Percentiles rank a stretch among this genome's conserved stretches.
Evolutionary conservation across 2,888 invertebrate species (phyloP).

Genomic region (Diarsia brunnea): DNA sequence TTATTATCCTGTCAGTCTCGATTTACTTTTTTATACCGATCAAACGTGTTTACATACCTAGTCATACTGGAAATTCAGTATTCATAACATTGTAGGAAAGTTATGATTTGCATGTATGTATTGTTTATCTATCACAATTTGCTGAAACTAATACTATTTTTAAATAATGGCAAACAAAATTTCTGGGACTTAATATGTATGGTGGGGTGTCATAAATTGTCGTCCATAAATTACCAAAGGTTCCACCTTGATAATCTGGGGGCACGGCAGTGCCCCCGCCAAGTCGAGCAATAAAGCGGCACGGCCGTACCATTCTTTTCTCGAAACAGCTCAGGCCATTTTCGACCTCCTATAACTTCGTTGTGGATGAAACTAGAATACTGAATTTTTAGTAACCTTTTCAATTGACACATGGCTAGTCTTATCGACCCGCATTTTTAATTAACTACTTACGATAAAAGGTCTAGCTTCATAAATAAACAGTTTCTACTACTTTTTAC

Average conservation of each 20-base stretch:
- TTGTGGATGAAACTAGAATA: too few species aligned
- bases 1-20: background rate
- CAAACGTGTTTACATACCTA: slow-evolving; percentile 19
- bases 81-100: slow-evolving; percentile 17
- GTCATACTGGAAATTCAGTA: slow-evolving; percentile 11
- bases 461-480: background rate
- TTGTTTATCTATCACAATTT: background rate
- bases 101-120: background rate
- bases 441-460: background rate
- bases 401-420: background rate
- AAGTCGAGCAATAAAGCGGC: too few species aligned
- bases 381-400: too few species aligned
- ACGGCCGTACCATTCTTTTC: too few species aligned
- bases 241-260: too few species aligned
- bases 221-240: background rate
- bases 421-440: background rate
- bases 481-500: background rate
- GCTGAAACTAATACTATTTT: background rate
- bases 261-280: too few species aligned
- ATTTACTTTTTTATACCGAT: background rate
- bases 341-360: too few species aligned
- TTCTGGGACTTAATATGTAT: background rate
- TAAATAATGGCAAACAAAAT: background rate
- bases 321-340: too few species aligned
- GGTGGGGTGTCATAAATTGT: background rate